A percentile compares a stretch with the other conserved stretches of the same genome.
These are phyloP conservation scores for Capromys pilorides DNA, from an alignment of 2,797 vertebrate species.

Conservation along the genomic window DNA sequence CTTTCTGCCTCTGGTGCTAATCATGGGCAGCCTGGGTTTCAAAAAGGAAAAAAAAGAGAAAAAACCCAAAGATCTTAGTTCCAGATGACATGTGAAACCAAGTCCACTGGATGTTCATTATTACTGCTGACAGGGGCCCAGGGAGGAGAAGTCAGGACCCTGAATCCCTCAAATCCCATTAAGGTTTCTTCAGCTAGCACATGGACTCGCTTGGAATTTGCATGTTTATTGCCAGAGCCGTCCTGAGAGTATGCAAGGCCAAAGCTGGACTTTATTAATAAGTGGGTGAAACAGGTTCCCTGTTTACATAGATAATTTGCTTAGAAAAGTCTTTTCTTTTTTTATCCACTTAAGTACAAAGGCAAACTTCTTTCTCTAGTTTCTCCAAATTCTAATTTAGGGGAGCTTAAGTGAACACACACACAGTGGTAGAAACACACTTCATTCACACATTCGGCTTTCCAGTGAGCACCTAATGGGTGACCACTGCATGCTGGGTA, in stretches of 20 bases:
- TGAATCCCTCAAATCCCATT: not conserved
- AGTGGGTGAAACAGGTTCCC: not conserved
- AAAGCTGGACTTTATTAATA: not conserved
- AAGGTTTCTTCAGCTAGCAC: not conserved
- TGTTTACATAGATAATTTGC: conserved; percentile 29
- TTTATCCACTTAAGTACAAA: not conserved
- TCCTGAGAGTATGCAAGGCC: not conserved
- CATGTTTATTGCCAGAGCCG: not conserved
- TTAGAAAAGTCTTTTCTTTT: not conserved
- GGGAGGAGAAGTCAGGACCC: not conserved
- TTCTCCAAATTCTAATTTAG: not conserved
- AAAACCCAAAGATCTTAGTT: not conserved
- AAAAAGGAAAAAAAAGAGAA: not conserved
- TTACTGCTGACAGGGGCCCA: not conserved
- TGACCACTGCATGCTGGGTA: fast-evolving
- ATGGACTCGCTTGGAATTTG: not conserved
- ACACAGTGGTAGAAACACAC: fast-evolving
- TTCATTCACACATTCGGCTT: not conserved
- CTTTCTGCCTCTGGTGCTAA: too few relatives aligned
- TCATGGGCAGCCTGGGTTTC: not conserved
- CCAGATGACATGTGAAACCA: fast-evolving
- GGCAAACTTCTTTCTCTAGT: not conserved
- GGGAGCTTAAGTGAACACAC: not conserved
- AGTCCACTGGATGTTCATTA: not conserved
- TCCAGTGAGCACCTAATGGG: not conserved